A percentile compares a stretch with the other conserved stretches of the same genome.
Evolutionary conservation across 2,888 invertebrate species (phyloP).

Genomic region (Apotomis capreana): DNA sequence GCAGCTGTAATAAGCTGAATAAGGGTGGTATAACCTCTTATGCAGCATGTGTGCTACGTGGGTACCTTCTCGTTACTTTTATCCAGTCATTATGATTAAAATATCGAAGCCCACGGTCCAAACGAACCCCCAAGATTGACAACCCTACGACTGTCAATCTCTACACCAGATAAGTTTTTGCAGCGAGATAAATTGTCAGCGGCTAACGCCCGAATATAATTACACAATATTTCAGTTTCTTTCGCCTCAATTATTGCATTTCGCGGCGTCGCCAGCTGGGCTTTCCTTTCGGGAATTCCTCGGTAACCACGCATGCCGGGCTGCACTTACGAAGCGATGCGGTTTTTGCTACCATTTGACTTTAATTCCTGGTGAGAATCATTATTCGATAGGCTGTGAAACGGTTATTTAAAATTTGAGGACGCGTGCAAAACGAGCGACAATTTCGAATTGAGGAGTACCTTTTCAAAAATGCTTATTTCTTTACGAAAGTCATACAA

Average conservation of each 20-base stretch:
- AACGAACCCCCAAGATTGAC: constrained; percentile 49
- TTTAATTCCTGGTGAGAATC: constrained; percentile 48
- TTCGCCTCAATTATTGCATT: constrained; percentile 78
- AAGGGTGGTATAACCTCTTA: too few species aligned
- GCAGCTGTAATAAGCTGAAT: too few species aligned
- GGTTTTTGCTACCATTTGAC: constrained; percentile 47
- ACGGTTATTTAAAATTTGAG: constrained; percentile 30
- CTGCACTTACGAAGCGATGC: constrained; percentile 42
- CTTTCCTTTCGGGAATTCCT: constrained; percentile 66
- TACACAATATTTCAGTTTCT: constrained; percentile 72
- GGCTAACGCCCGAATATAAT: constrained; percentile 68
- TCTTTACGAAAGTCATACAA: too few species aligned
- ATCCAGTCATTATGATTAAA: constrained; percentile 13
- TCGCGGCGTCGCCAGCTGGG: constrained; percentile 59
- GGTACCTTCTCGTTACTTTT: background rate
- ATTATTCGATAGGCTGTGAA: constrained; percentile 45
- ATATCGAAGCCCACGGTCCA: constrained; percentile 20
- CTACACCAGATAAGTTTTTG: constrained; percentile 61
- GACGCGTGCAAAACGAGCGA: background rate
- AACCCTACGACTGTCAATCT: constrained; percentile 58
- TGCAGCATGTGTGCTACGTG: too few species aligned
- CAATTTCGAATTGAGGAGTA: too few species aligned
- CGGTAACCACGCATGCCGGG: constrained; percentile 62
- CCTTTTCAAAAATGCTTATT: too few species aligned
- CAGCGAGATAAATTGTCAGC: constrained; percentile 57